phyloP scores from a whole-genome alignment of 2,113 vertebrate species.

The Neopipo cinnamomea region DNA sequence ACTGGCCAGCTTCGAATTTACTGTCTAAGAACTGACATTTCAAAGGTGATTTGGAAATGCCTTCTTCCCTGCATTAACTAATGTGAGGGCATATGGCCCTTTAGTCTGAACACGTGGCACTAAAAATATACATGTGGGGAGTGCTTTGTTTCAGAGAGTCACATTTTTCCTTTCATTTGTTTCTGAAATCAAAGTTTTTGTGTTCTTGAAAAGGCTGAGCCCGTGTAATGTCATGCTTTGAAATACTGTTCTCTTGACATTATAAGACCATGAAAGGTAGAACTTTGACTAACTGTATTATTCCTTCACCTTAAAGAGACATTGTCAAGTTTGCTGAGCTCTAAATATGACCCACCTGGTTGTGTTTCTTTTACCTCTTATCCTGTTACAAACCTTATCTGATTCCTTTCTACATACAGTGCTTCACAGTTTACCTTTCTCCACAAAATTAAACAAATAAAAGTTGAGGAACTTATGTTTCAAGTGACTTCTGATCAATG shows the following conservation, averaged over 20 bases:
- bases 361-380: not conserved
- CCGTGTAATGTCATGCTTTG: conserved; percentile 34
- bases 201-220: conserved; percentile 40
- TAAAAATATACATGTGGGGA: conserved; percentile 2
- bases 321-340: not conserved
- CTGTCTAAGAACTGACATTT: not conserved
- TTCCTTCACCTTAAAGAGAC: conserved; percentile 43
- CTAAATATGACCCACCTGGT: conserved; percentile 21
- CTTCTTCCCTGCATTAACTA: not conserved
- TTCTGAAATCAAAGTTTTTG: conserved; percentile 54
- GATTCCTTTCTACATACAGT: not conserved
- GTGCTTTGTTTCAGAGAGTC: not conserved
- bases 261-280: conserved; percentile 30
- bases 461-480: not conserved
- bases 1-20: not conserved
- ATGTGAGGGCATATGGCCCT: not conserved
- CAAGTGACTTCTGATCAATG: not conserved
- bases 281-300: conserved; percentile 16
- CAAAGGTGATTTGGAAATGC: conserved; percentile 6
- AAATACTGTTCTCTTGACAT: conserved; percentile 55
- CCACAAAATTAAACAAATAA: not conserved
- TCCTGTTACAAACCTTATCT: not conserved
- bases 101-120: not conserved
- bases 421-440: not conserved
- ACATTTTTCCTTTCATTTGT: conserved; percentile 45